Conservation (phyloP, 2,113 vertebrate genomes). For the Craseonycteris thonglongyai region DNA sequence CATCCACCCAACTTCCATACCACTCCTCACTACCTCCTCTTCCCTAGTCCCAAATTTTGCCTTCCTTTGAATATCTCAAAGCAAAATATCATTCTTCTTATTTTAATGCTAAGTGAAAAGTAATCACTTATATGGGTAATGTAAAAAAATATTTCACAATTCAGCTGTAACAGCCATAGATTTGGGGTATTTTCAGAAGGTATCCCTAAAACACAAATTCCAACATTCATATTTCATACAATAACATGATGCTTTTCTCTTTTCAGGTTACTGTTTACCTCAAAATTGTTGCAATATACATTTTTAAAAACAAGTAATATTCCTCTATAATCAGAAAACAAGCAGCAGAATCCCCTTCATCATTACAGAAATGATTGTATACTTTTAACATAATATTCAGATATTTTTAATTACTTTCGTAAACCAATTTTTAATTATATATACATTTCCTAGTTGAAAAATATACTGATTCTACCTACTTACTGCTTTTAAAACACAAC, state of each 20-base stretch:
- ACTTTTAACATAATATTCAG: conserved; percentile 21
- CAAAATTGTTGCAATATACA: background rate
- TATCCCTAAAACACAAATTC: conserved; percentile 24
- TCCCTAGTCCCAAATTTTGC: background rate
- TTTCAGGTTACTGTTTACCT: conserved; percentile 25
- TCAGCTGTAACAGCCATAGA: background rate
- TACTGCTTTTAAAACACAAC: conserved; percentile 15
- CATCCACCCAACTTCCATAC: background rate
- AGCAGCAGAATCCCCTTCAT: background rate
- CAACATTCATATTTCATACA: conserved; percentile 18
- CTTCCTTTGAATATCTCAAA: conserved; percentile 29
- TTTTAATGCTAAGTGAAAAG: conserved; percentile 35
- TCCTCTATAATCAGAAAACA: conserved; percentile 28
- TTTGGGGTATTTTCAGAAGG: conserved; percentile 3
- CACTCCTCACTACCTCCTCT: background rate
- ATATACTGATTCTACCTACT: background rate
- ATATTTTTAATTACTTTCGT: background rate
- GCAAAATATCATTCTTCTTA: background rate
- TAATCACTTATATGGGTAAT: background rate
- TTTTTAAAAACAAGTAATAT: conserved; percentile 30
- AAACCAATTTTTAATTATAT: conserved; percentile 11
- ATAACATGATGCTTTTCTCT: conserved; percentile 10
- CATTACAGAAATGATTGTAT: conserved; percentile 6
- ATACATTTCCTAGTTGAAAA: conserved; percentile 38
- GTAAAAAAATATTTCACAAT: background rate